Evolutionary conservation across 2,888 invertebrate genomes (phyloP), one percentile per base, ranked within the genome.

Genomic region (Matsumyia berberina): DNA sequence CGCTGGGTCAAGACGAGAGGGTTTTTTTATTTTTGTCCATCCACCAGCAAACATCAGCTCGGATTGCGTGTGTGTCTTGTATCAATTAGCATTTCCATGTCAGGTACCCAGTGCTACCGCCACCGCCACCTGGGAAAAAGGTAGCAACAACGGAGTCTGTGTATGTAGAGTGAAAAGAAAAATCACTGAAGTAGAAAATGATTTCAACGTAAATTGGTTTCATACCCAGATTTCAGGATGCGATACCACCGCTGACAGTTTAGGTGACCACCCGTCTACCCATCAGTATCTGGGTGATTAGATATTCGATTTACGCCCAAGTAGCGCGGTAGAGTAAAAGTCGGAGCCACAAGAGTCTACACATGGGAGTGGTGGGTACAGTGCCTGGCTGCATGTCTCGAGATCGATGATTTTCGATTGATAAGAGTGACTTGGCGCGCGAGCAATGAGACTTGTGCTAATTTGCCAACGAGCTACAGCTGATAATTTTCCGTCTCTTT

Each of bases 41-140:
- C 46, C 62, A 62, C 29, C 44, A 17, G 8, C 7, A 11, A 39
- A 4, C 7, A 53, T 1, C 33, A 15, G 8, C 15, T 8, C 7
- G n/a, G 39, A 39, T 24, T 44, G 70, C 53, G 72, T 78, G 72
- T 78, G 46, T 73, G 60, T 35, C 60, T 53, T 72, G 73, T 78
- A 83, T 60, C 78, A 83, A 78, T 83, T 83, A 83, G 78, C 78
- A 78, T 72, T 73, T 62, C 60, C 73, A 73, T 77, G 77, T 77
- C 58, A 77, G 69, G 46, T 49, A 64, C 62, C 42, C 17, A 60
- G 31, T 24, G 29, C 12, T 9, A 33, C 19, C n/a, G 46, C 12
- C 51, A 31, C 53, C 51, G 39, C 53, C 64, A 62, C 46, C 72
- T 72, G 64, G 31, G 37, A 57, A 64, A n/a, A 69, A 49, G 33